phyloP scores from a whole-genome alignment of 2,113 vertebrate genomes.

The Lynx canadensis region DNA sequence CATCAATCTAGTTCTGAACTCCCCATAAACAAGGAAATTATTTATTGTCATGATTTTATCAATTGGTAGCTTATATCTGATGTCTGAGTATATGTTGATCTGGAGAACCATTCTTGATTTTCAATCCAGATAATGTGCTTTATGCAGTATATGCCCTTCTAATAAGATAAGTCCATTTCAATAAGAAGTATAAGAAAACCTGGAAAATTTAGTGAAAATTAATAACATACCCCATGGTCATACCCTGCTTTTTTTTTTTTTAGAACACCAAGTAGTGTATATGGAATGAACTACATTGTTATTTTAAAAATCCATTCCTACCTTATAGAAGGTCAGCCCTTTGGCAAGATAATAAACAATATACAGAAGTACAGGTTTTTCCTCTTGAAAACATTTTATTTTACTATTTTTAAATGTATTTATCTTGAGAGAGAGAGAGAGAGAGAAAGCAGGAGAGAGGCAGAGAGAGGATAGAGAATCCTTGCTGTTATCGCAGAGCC shows the following conservation, averaged over 20 bases:
- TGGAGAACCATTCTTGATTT: constrained; percentile 5
- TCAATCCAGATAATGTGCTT: neutral
- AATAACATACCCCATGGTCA: neutral
- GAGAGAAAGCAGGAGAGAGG: too few species aligned
- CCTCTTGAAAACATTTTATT: neutral
- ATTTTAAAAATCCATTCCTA: neutral
- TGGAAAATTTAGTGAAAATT: neutral
- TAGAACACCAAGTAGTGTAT: neutral
- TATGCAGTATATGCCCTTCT: neutral
- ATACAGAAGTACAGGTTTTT: neutral
- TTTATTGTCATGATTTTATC: neutral
- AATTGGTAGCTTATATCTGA: neutral
- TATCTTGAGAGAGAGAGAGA: too few species aligned
- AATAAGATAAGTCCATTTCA: neutral
- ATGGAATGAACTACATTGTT: neutral
- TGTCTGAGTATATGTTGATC: neutral
- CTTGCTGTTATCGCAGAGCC: too few species aligned
- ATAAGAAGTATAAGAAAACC: constrained; percentile 4
- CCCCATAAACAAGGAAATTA: neutral
- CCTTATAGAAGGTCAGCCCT: neutral
- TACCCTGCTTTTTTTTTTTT: neutral
- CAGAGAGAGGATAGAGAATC: too few species aligned
- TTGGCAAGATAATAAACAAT: neutral
- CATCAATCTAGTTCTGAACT: neutral
- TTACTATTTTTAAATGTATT: too few species aligned